Evolutionary conservation across 1,140 invertebrate species (phyloP), one percentile per base, ranked within the genome.

Genomic region (Chrysopa pallens): DNA sequence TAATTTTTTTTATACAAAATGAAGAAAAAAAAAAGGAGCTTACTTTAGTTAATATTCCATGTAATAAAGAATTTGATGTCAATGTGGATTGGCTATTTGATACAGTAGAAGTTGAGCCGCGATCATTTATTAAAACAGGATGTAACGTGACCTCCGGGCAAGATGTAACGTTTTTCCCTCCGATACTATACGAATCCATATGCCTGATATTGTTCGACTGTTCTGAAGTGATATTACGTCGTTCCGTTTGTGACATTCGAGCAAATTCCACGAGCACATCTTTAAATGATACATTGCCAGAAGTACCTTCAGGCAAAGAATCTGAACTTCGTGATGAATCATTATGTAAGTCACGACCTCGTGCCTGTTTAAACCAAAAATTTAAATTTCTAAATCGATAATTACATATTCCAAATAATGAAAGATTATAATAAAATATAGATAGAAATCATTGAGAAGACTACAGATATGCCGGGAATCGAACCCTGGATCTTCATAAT

Each of bases 231-330:
- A 49, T 41, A 45, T 50, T 50, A 53, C 67, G 64, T 39, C 63
- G 62, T 47, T 73, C 68, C 48, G 61, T 67, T 46, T 57, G 54
- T 8, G 57, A 56, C 57, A 71, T 60, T 58, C 78, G 81, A 2
- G 79, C 78, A 54, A 82, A 80, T 52, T 82, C 77, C 4, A 82
- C 70, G n/a, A 84, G 63, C 13, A 83, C 77, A 49, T 84, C 80
- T 54, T 81, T 82, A 54, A 80, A 84, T 44, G 74, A 78, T 44
- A 70, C 49, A 23, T 23, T 23, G 2, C 17, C 17, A 23, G 17
- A 23, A 23, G 17, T 23, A 23, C 17, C 17, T 23, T 23, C 17
- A 2, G 17, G 17, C 5, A 23, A 23, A 23, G 17, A 23, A 5
- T 23, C 17, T 23, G 17, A 23, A 5, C 17, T 23, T 23, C 17